Evolutionary conservation across 2,797 vertebrate genomes (phyloP), one percentile per base, ranked within the genome.

Genomic region (Gadopsis marmoratus): DNA sequence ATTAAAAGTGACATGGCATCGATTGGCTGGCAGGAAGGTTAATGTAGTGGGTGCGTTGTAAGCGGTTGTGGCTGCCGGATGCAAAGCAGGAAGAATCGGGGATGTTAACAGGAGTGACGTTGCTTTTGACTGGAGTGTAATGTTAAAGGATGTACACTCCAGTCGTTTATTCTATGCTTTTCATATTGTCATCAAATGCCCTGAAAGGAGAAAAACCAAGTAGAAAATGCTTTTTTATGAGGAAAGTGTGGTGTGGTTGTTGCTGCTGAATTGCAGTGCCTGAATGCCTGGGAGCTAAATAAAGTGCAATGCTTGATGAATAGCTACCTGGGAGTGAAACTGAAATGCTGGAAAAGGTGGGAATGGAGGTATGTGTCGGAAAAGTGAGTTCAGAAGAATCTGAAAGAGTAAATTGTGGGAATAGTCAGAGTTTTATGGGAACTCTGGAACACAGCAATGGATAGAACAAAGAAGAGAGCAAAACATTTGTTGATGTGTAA

Each of bases 1-100:
- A 94, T 94, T 86, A 93, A 93, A 90, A 89, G 87, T 84, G 91
- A 88, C 88, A 9, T 5, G 29, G 21, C 75, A 94, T 92, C 60
- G 91, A 92, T 83, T 29, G 76, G 54, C 80, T 50, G 31, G 58
- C 39, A 23, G 84, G 79, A 73, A 88, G 85, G 86, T 88, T 92
- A 88, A 88, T 81, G 88, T 16, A 74, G 76, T 54, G 74, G 79
- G 45, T 76, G 85, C 65, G 0, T 43, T 64, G 87, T 75, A 69
- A 78, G 88, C 76, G 72, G 63, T 53, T 23, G 68, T 26, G 51
- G 64, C 69, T 60, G 86, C 64, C 56, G 23, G 81, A 86, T 78
- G 60, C 78, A 75, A 65, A 81, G 62, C 13, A 81, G 77, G 72
- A 79, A 21, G 31, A 71, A 86, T 68, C 17, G 1, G 19, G 23